Conservation (phyloP, 2,113 vertebrate species). For the Athene noctua region DNA sequence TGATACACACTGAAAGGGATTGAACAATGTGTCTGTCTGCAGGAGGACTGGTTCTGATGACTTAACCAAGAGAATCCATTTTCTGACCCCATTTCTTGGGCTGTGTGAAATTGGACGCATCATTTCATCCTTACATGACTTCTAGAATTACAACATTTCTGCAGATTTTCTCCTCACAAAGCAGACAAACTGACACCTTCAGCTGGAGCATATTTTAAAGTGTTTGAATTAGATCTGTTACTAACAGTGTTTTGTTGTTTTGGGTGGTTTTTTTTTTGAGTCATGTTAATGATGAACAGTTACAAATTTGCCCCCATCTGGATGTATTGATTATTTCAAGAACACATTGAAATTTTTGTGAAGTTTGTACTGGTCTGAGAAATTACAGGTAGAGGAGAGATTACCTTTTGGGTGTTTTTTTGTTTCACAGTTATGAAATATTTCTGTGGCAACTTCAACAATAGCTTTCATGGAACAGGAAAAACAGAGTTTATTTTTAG, state of each 20-base stretch:
- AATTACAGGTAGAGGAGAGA: not conserved
- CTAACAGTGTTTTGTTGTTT: not conserved
- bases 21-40: not conserved
- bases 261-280: not conserved
- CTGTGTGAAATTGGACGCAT: not conserved
- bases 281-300: not conserved
- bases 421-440: constrained; percentile 21
- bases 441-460: constrained; percentile 44
- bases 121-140: not conserved
- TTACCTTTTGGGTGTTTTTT: not conserved
- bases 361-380: not conserved
- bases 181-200: not conserved
- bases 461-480: constrained; percentile 37
- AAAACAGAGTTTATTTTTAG: constrained; percentile 55
- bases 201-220: not conserved
- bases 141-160: not conserved
- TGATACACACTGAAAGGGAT: not conserved
- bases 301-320: not conserved
- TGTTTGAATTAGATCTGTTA: not conserved
- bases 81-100: not conserved
- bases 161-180: not conserved
- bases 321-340: not conserved
- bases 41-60: not conserved
- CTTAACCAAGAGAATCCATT: not conserved
- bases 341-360: not conserved